Percentiles rank a stretch among this genome's conserved stretches.
These are phyloP conservation scores for Micronycteris hirsuta DNA, from an alignment of 2,113 vertebrate species.

Conservation along the genomic window DNA sequence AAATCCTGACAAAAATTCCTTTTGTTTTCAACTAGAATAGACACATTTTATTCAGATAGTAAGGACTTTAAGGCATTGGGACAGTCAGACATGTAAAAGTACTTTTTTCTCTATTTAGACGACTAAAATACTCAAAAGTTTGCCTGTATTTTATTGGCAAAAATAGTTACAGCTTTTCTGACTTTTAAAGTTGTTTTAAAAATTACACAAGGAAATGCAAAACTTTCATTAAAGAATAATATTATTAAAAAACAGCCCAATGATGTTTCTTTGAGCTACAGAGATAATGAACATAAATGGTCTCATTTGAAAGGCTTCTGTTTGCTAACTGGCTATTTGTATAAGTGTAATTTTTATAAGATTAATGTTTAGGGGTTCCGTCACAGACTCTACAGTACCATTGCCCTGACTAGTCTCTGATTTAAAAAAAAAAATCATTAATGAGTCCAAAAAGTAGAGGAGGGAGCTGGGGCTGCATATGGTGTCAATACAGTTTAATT, in stretches of 20 bases:
- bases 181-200: not conserved
- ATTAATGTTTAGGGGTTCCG: not conserved
- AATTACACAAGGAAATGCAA: not conserved
- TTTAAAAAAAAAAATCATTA: constrained; percentile 68
- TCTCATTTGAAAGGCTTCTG: not conserved
- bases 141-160: not conserved
- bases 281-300: not conserved
- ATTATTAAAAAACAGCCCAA: not conserved
- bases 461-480: constrained; percentile 84
- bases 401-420: constrained; percentile 53
- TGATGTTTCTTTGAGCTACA: not conserved
- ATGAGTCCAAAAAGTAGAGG: constrained; percentile 76
- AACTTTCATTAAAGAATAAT: not conserved
- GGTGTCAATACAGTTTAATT: constrained; percentile 92
- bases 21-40: not conserved
- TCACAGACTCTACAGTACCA: constrained; percentile 14
- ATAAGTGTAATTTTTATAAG: constrained; percentile 42
- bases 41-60: not conserved
- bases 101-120: not conserved
- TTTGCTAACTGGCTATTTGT: constrained; percentile 19
- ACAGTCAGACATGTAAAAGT: not conserved
- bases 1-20: not conserved
- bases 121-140: not conserved
- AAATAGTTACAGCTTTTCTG: not conserved
- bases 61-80: not conserved